Evolutionary conservation across 2,797 vertebrate species (phyloP).

Genomic region (Paratrypauchen microcephalus): DNA sequence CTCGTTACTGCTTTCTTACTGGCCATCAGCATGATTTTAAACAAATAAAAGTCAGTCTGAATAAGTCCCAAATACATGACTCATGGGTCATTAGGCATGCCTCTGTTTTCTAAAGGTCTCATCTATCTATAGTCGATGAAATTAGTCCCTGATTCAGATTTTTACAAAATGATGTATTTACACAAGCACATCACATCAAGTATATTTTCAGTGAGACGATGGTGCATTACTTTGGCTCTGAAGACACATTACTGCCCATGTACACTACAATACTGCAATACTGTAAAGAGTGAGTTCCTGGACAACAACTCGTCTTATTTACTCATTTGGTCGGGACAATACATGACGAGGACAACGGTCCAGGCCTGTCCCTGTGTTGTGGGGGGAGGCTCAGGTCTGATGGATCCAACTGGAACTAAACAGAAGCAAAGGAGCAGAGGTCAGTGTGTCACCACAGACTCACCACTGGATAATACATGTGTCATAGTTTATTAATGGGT

Average conservation of each 20-base stretch:
- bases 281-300: not conserved
- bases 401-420: conserved; percentile 61
- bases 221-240: too few relatives aligned
- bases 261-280: not conserved
- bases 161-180: too few relatives aligned
- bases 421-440: conserved; percentile 1
- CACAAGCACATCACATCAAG: too few relatives aligned
- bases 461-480: not conserved
- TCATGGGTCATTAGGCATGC: too few relatives aligned
- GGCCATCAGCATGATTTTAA: too few relatives aligned
- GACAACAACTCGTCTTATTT: not conserved
- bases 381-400: conserved; percentile 62
- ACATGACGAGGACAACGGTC: conserved; percentile 25
- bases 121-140: conserved; percentile 27
- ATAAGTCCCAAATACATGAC: too few relatives aligned
- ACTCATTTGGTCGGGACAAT: not conserved
- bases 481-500: not conserved
- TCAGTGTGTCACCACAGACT: conserved; percentile 22
- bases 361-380: conserved; percentile 43
- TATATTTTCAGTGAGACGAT: too few relatives aligned
- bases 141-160: conserved; percentile 10
- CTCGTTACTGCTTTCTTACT: too few relatives aligned
- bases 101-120: conserved; percentile 31
- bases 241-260: not conserved
- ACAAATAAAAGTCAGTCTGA: too few relatives aligned